Evolutionary conservation across 1,140 invertebrate genomes (phyloP), one percentile per base, ranked within the genome.

Genomic region (Maconellicoccus hirsutus): DNA sequence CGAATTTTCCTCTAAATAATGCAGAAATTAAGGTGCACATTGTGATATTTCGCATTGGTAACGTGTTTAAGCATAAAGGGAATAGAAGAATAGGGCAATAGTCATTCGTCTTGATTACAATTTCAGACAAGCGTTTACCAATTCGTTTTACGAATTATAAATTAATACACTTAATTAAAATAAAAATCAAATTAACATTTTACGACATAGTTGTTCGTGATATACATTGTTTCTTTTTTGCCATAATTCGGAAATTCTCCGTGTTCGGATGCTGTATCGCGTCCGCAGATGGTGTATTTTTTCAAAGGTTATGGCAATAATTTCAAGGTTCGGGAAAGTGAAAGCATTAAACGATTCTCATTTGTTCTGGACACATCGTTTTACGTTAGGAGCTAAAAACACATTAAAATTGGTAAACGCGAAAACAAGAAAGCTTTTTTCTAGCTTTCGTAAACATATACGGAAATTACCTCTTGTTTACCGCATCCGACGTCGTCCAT

Each of bases 161-260:
- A 52, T 52, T 52, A 52, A 52, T 52, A 52, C 42, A 52, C 12
- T 52, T 52, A 52, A 52, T 52, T 52, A 52, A 52, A 52, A 52
- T 52, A 8, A 52, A 8, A 52, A 4, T 16, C 3, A 14, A 52
- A 52, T 52, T 52, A 52, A 16, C 42, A 16, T 52, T 52, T 52
- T 52, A 52, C 42, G 42, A 52, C 42, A 52, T 52, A 52, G 6
- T 52, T 19, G 16, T 52, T 52, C 10, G n/a, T 16, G 42, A 19
- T 14, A 38, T 38, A 7, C n/a, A 8, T 8, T 52, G 6, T 52
- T 52, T 52, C 42, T 2, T 52, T 52, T 52, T 33, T 12, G 29
- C 12, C 29, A 33, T 3, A 12, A 6, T 33, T 33, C 29, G 29
- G 29, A 33, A 33, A 33, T 6, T 33, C 12, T 12, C 4, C 29